Conservation (phyloP, 2,888 invertebrate species). For the Clepsis dumicolana region DNA sequence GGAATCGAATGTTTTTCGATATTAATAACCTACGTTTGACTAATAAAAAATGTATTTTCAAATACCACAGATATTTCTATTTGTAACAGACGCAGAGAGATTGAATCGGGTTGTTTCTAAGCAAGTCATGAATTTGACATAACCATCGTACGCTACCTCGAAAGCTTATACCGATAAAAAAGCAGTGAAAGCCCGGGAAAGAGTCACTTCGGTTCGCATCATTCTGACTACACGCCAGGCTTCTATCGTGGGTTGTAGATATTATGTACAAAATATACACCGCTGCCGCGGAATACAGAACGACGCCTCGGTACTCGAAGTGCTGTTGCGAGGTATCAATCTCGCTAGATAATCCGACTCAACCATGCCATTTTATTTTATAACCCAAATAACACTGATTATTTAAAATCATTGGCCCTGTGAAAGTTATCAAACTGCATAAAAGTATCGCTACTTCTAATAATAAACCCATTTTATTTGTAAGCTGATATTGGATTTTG, state of each 20-base stretch:
- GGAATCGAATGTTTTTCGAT: too few species aligned
- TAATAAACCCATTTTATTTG: constrained; percentile 39
- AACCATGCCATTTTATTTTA: background rate
- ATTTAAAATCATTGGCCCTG: background rate
- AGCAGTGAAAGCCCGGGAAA: constrained; percentile 40
- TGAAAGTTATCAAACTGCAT: background rate
- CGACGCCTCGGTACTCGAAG: constrained; percentile 12
- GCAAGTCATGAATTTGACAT: constrained; percentile 64
- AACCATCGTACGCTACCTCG: constrained; percentile 51
- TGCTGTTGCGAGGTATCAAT: background rate
- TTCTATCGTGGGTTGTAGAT: constrained; percentile 20
- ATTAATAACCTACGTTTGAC: too few species aligned
- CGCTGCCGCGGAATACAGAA: constrained; percentile 29
- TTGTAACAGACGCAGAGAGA: constrained; percentile 39
- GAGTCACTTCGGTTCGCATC: constrained; percentile 40
- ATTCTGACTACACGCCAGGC: constrained; percentile 30
- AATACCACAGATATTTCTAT: constrained; percentile 6
- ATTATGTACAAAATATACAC: constrained; percentile 32
- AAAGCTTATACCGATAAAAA: constrained; percentile 52
- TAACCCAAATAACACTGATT: too few species aligned
- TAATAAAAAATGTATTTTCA: constrained; percentile 10
- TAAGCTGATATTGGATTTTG: constrained; percentile 47
- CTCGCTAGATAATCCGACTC: constrained; percentile 1
- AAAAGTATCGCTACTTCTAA: constrained; percentile 42
- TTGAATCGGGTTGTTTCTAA: constrained; percentile 53